Evolutionary conservation across 2,888 invertebrate genomes (phyloP).

Genomic region (Melanostoma scalare): DNA sequence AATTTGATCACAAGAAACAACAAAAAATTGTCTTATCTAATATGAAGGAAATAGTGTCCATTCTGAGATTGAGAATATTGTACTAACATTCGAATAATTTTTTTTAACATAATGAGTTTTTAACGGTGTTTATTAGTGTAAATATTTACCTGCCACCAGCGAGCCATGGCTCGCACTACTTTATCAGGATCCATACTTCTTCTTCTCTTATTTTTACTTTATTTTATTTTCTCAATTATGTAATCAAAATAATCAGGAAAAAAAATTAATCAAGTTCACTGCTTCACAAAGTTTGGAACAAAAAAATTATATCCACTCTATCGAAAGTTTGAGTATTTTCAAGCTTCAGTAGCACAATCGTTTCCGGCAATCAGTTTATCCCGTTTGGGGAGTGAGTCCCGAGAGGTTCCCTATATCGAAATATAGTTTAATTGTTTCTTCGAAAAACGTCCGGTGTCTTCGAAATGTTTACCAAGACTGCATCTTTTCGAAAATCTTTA

Average conservation of each 20-base stretch:
- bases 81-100: too few relatives aligned
- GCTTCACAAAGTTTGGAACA: too few relatives aligned
- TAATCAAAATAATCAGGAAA: slow-evolving; percentile 70
- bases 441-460: slow-evolving; percentile 58
- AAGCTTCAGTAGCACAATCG: neutral
- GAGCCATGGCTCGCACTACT: slow-evolving; percentile 82
- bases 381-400: slow-evolving; percentile 35
- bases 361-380: neutral
- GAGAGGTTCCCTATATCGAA: too few relatives aligned
- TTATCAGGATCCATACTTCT: slow-evolving; percentile 81
- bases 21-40: slow-evolving; percentile 32
- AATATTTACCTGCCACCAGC: slow-evolving; percentile 82
- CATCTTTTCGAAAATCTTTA: slow-evolving; percentile 66
- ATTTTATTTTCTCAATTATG: slow-evolving; percentile 73
- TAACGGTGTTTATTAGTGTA: neutral
- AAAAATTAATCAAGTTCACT: slow-evolving; percentile 23
- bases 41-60: slow-evolving; percentile 13
- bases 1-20: slow-evolving; percentile 23
- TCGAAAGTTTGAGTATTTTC: slow-evolving; percentile 1
- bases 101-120: slow-evolving; percentile 32
- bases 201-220: slow-evolving; percentile 33
- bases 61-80: too few relatives aligned
- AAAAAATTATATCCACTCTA: slow-evolving; percentile 22
- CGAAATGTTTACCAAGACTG: slow-evolving; percentile 67
- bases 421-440: slow-evolving; percentile 1